phyloP scores from a whole-genome alignment of 2,113 vertebrate genomes.

The Rhinopomastus cyanomelas region DNA sequence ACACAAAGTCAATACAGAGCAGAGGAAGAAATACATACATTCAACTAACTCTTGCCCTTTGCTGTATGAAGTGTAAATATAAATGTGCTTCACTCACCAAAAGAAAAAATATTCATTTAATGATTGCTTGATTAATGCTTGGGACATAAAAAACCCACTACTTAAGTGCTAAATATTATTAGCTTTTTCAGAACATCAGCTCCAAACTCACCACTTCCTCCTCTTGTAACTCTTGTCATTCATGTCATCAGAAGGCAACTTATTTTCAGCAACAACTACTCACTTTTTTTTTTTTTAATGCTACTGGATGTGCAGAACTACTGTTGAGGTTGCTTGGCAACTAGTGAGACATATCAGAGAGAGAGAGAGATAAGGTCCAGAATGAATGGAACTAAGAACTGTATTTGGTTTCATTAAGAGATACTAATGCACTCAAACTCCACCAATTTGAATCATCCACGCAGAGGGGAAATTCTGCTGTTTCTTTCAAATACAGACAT shows the following conservation, averaged over 20 bases:
- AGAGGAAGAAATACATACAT: background rate
- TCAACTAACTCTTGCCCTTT: background rate
- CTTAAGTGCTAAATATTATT: background rate
- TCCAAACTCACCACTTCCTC: background rate
- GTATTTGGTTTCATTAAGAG: constrained; percentile 26
- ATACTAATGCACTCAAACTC: constrained; percentile 1
- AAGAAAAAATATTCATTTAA: constrained; percentile 8
- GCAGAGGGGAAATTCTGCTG: background rate
- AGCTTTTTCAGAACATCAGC: constrained; percentile 11
- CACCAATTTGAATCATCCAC: background rate
- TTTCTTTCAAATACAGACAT: background rate
- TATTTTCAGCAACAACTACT: constrained; percentile 58
- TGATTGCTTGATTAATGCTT: background rate
- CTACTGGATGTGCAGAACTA: constrained; percentile 46
- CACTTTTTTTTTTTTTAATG: background rate
- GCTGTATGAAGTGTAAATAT: background rate
- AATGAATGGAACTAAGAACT: constrained; percentile 48
- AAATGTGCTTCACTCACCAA: background rate
- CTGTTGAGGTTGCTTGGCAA: constrained; percentile 59
- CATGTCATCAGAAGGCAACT: constrained; percentile 50
- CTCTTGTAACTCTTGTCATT: constrained; percentile 16
- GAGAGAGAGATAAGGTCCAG: constrained; percentile 43
- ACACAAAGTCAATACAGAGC: background rate
- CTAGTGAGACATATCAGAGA: constrained; percentile 16
- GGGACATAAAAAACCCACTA: background rate